phyloP scores from a whole-genome alignment of 2,797 vertebrate species.

The Allenopithecus nigroviridis region DNA sequence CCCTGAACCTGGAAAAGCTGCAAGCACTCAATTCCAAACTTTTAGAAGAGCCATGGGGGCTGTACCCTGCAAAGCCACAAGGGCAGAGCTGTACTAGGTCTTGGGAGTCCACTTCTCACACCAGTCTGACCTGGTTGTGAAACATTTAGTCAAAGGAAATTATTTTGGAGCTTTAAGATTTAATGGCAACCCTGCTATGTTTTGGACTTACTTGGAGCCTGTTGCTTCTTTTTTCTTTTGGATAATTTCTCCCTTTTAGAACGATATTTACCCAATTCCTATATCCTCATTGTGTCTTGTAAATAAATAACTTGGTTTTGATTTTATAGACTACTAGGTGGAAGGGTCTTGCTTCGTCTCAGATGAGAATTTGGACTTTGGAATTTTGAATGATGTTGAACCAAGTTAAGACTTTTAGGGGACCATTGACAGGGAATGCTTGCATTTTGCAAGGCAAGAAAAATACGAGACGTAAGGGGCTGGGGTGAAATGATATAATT shows the following conservation, averaged over 20 bases:
- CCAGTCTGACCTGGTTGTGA: not conserved
- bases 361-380: not conserved
- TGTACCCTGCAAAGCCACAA: not conserved
- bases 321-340: not conserved
- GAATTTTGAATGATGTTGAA: not conserved
- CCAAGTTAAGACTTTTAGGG: not conserved
- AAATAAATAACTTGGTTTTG: not conserved
- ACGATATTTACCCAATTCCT: not conserved
- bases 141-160: not conserved
- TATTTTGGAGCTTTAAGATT: not conserved
- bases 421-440: not conserved
- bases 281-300: not conserved
- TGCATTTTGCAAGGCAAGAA: not conserved
- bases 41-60: not conserved
- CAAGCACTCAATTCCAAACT: not conserved
- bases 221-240: not conserved
- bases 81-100: not conserved
- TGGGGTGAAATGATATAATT: not conserved
- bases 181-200: not conserved
- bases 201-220: not conserved
- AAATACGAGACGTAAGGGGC: not conserved
- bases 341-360: not conserved
- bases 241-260: not conserved
- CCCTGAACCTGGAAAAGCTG: not conserved
- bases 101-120: not conserved